Percentiles rank a stretch among this genome's conserved stretches.
Conservation (phyloP, 2,888 invertebrate species). For the Pyralis farinalis region DNA sequence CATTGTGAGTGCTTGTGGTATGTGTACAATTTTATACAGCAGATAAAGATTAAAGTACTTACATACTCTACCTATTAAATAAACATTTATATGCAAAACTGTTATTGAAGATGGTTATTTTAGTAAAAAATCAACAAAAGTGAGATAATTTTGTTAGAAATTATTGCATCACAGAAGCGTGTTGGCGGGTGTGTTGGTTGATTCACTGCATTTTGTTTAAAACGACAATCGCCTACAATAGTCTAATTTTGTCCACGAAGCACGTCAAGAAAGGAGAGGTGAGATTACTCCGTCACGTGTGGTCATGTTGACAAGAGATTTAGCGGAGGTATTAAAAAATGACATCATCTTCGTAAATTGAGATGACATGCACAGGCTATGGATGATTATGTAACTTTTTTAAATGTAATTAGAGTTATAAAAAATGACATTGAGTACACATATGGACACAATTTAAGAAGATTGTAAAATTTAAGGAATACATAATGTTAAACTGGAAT, state of each 20-base stretch:
- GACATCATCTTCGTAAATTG: slow-evolving; percentile 18
- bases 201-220: slow-evolving; percentile 23
- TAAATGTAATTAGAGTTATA: neutral
- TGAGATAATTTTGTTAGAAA: slow-evolving; percentile 17
- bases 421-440: neutral
- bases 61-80: no score
- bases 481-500: no score
- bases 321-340: slow-evolving; percentile 12
- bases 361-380: slow-evolving; percentile 8
- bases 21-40: no score
- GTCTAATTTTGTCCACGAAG: slow-evolving; percentile 13
- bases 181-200: slow-evolving; percentile 22
- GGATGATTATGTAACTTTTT: slow-evolving; percentile 8
- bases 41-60: no score
- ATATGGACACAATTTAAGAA: no score
- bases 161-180: slow-evolving; percentile 15
- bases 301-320: slow-evolving; percentile 17
- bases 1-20: no score
- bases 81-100: no score
- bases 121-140: neutral
- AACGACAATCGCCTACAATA: slow-evolving; percentile 18
- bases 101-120: no score
- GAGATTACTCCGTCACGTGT: slow-evolving; percentile 9
- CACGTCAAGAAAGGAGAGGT: slow-evolving; percentile 10
- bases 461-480: no score